These are phyloP conservation scores for Rhinichthys klamathensis DNA, from an alignment of 2,113 vertebrate species.

Conservation along the genomic window DNA sequence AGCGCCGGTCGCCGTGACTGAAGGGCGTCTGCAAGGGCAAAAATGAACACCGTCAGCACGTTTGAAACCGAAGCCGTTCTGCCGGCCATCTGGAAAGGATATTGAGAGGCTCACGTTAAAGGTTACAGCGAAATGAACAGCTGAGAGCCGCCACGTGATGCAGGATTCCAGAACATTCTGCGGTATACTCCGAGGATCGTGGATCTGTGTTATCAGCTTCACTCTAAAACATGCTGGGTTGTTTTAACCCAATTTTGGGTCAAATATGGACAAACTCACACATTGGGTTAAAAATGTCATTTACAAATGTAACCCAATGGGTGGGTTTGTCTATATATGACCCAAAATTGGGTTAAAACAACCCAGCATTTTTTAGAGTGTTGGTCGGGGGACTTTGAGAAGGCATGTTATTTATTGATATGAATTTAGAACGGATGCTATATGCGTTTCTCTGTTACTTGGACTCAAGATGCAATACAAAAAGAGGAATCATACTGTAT, in stretches of 20 bases:
- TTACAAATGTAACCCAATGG: too few species aligned
- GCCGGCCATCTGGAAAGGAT: conserved; percentile 39
- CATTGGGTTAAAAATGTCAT: too few species aligned
- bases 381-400: conserved; percentile 26
- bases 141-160: conserved; percentile 44
- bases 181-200: not conserved
- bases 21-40: conserved; percentile 36
- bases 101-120: conserved; percentile 59
- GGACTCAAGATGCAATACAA: too few species aligned
- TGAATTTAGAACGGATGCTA: not conserved
- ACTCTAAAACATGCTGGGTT: too few species aligned
- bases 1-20: not conserved
- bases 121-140: conserved; percentile 65
- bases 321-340: too few species aligned
- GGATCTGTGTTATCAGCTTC: conserved; percentile 1
- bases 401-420: conserved; percentile 47
- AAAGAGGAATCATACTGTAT: too few species aligned
- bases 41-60: conserved; percentile 44
- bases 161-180: conserved; percentile 20
- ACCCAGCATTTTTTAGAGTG: too few species aligned
- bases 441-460: not conserved
- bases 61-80: conserved; percentile 54
- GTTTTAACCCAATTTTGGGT: too few species aligned
- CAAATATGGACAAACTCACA: too few species aligned
- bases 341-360: too few species aligned